phyloP scores from a whole-genome alignment of 2,797 vertebrate species.

The Naso thynnoides region DNA sequence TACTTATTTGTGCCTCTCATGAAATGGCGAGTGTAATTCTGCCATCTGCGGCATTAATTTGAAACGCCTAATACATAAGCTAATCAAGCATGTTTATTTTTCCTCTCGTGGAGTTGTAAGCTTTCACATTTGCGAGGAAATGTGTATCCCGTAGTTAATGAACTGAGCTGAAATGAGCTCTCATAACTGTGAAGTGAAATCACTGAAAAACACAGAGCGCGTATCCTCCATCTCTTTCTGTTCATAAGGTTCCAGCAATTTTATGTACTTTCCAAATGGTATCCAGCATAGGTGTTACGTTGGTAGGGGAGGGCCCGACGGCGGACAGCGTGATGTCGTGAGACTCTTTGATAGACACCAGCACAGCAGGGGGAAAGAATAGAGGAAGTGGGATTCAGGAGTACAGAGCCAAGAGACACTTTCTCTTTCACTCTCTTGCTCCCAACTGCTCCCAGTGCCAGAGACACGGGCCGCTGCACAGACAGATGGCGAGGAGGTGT shows the following conservation, averaged over 20 bases:
- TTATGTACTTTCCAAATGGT: conserved; percentile 32
- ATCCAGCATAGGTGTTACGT: conserved; percentile 38
- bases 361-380: conserved; percentile 59
- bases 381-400: conserved; percentile 64
- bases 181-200: conserved; percentile 34
- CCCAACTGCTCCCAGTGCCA: conserved; percentile 78
- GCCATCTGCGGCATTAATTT: conserved; percentile 56
- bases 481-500: conserved; percentile 79
- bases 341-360: conserved; percentile 73
- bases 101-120: conserved; percentile 45
- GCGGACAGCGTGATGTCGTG: conserved; percentile 51
- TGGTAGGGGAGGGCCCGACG: conserved; percentile 43
- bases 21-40: conserved; percentile 26
- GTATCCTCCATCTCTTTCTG: conserved; percentile 11
- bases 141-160: conserved; percentile 43
- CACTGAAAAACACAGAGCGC: conserved; percentile 5
- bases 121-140: conserved; percentile 43
- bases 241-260: conserved; percentile 13
- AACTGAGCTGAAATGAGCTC: conserved; percentile 46
- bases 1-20: conserved; percentile 20
- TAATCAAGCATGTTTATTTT: conserved; percentile 64
- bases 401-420: conserved; percentile 71
- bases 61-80: conserved; percentile 53
- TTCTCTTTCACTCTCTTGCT: conserved; percentile 71
- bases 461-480: conserved; percentile 79